Conservation (phyloP, 2,113 vertebrate species). For the Oenanthe oenanthe region DNA sequence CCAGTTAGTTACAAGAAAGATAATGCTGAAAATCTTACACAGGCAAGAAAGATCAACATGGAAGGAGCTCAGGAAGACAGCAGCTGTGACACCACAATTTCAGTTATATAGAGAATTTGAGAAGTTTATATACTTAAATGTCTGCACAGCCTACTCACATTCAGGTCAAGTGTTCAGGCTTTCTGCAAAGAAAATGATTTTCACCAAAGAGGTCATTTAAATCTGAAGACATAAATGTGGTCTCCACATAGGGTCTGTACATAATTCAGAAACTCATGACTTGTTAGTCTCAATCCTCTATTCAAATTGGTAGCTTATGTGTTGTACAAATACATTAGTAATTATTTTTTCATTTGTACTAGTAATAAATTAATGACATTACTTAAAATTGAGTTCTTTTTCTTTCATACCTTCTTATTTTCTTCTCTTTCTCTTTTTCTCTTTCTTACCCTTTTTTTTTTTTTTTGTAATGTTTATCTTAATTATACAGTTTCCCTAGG, state of each 20-base stretch:
- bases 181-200: not conserved
- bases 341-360: not conserved
- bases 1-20: not conserved
- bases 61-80: not conserved
- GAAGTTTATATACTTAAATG: not conserved
- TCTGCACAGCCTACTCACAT: not conserved
- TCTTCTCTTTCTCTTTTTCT: not conserved
- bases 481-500: not conserved
- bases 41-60: not conserved
- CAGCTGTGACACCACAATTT: not conserved
- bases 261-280: not conserved
- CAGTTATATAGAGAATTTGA: not conserved
- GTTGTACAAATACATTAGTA: not conserved
- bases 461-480: not conserved
- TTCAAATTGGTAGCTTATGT: not conserved
- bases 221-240: not conserved
- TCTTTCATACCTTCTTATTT: not conserved
- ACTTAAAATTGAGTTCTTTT: not conserved
- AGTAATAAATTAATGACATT: not conserved
- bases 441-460: not conserved
- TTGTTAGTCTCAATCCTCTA: not conserved
- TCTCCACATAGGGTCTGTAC: not conserved
- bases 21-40: not conserved
- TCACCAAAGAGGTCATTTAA: not conserved
- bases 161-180: not conserved